Percentiles rank a stretch among this genome's conserved stretches.
These are phyloP conservation scores for Zygogramma bicolorata DNA, from an alignment of 2,888 invertebrate species.

Conservation along the genomic window DNA sequence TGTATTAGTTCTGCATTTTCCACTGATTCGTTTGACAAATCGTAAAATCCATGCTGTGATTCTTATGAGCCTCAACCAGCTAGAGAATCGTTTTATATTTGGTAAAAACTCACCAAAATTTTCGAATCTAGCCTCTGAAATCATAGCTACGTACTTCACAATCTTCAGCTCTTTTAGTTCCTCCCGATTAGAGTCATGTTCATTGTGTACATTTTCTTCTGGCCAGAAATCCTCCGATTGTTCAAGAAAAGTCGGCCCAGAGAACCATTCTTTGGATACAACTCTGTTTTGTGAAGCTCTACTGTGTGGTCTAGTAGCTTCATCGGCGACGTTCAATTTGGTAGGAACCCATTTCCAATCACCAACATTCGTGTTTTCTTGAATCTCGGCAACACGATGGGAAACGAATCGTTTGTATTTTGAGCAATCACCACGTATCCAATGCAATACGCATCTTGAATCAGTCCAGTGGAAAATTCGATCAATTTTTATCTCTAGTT, in stretches of 20 bases:
- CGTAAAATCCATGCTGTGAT: too few species aligned
- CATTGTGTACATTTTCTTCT: too few species aligned
- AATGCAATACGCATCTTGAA: not conserved
- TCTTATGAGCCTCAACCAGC: too few species aligned
- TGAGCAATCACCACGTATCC: conserved; percentile 8
- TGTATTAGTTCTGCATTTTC: too few species aligned
- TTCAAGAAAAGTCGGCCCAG: not conserved
- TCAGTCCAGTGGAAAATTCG: conserved; percentile 6
- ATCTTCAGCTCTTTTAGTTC: too few species aligned
- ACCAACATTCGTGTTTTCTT: not conserved
- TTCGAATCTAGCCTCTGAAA: too few species aligned
- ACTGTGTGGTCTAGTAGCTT: not conserved
- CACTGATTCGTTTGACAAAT: too few species aligned
- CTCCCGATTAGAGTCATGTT: too few species aligned
- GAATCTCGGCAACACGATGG: not conserved
- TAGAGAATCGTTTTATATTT: too few species aligned
- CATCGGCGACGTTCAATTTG: not conserved
- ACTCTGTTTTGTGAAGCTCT: not conserved
- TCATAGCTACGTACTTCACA: too few species aligned
- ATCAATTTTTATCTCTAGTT: not conserved
- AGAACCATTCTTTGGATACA: not conserved
- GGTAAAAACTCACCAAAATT: too few species aligned
- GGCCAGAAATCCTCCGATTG: not conserved
- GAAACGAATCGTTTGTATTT: conserved; percentile 9
- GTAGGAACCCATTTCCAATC: not conserved